phyloP scores from a whole-genome alignment of 2,888 invertebrate genomes.

The Papilio demoleus region DNA sequence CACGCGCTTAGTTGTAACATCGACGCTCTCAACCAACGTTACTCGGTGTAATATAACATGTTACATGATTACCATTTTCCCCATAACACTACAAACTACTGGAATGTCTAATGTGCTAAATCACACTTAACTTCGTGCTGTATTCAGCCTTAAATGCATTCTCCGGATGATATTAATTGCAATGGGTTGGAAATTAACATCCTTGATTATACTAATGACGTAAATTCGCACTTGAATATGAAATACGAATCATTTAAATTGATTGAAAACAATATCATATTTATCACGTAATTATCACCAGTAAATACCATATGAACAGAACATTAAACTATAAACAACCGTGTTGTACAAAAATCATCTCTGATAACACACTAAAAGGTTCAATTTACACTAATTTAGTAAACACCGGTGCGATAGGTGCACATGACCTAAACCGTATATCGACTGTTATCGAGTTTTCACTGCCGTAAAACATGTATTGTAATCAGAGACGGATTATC shows the following conservation, averaged over 20 bases:
- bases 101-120: too few species aligned
- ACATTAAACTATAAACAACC: background rate
- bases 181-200: background rate
- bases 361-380: background rate
- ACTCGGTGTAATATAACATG: too few species aligned
- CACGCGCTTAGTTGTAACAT: too few species aligned
- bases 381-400: background rate
- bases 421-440: background rate
- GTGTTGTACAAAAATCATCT: background rate
- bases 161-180: too few species aligned
- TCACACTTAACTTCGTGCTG: too few species aligned
- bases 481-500: too few species aligned
- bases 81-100: too few species aligned
- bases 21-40: too few species aligned
- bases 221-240: background rate
- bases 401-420: slow-evolving; percentile 6
- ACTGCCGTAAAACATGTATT: background rate
- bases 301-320: background rate
- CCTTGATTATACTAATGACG: background rate
- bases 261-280: background rate
- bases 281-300: slow-evolving; percentile 11
- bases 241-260: background rate
- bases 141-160: too few species aligned
- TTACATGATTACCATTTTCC: too few species aligned
- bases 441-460: background rate